Percentiles rank a stretch among this genome's conserved stretches.
Conservation (phyloP, 2,113 vertebrate species). For the Hippocampus guttulatus region DNA sequence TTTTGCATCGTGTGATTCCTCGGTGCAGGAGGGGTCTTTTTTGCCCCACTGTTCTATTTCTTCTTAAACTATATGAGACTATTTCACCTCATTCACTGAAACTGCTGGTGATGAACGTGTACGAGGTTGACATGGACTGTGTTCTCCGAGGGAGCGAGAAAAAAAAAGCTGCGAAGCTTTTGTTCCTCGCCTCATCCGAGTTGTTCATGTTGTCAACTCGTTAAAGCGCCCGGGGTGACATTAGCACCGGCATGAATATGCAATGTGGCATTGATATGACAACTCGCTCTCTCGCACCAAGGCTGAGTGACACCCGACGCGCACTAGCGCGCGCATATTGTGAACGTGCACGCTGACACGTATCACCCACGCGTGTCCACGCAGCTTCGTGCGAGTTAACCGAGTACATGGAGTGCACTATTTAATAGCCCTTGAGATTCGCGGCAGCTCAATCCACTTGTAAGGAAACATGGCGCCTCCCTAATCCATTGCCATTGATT, state of each 20-base stretch:
- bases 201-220: constrained; percentile 51
- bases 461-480: neutral
- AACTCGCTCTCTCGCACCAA: constrained; percentile 48
- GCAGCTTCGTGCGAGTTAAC: neutral
- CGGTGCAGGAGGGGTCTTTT: neutral
- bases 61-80: neutral
- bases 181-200: constrained; percentile 41
- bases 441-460: neutral
- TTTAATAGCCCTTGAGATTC: neutral
- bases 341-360: constrained; percentile 29
- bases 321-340: constrained; percentile 22
- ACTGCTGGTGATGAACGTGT: constrained; percentile 6
- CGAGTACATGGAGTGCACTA: constrained; percentile 2
- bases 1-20: neutral
- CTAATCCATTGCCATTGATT: neutral
- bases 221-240: constrained; percentile 37
- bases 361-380: constrained; percentile 6
- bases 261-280: constrained; percentile 54
- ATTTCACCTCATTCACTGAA: neutral
- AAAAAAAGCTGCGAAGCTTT: constrained; percentile 36
- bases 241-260: constrained; percentile 57
- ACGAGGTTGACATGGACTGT: neutral
- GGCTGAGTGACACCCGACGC: constrained; percentile 39
- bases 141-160: constrained; percentile 9
- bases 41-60: neutral